Evolutionary conservation across 2,113 vertebrate species (phyloP).

Genomic region (Xiphophorus hellerii): DNA sequence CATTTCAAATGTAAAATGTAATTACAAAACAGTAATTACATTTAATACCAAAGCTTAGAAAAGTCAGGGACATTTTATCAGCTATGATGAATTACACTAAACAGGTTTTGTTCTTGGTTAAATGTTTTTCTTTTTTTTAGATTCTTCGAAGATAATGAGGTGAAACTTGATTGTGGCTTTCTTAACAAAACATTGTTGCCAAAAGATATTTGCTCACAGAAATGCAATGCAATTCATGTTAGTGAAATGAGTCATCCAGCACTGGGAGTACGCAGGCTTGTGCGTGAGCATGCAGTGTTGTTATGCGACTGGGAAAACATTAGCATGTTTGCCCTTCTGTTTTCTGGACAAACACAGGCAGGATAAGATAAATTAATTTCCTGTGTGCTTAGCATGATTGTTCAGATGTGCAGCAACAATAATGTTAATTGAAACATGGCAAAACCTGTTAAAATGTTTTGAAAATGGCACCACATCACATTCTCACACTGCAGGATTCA

Average conservation of each 20-base stretch:
- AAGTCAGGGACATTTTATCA: no score
- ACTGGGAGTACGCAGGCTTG: slow-evolving; percentile 17
- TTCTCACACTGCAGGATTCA: not conserved
- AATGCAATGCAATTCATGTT: not conserved
- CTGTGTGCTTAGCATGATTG: not conserved
- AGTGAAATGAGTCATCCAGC: slow-evolving; percentile 46
- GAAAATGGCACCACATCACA: not conserved
- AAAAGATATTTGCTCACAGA: slow-evolving; percentile 21
- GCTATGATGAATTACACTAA: not conserved
- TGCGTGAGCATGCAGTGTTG: slow-evolving; percentile 21
- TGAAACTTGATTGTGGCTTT: slow-evolving; percentile 38
- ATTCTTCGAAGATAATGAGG: slow-evolving; percentile 17
- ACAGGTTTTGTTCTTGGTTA: not conserved
- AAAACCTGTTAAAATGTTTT: not conserved
- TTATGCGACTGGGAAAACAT: slow-evolving; percentile 13
- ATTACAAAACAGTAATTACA: not conserved
- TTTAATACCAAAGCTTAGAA: not conserved
- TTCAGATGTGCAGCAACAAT: not conserved
- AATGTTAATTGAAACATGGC: not conserved
- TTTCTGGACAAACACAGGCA: not conserved
- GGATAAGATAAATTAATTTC: not conserved
- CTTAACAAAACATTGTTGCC: slow-evolving; percentile 33
- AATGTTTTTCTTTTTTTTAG: slow-evolving; percentile 6
- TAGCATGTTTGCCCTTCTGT: slow-evolving; percentile 7
- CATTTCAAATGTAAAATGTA: not conserved